phyloP scores from a whole-genome alignment of 2,888 invertebrate genomes.

The Smittia aterrima region DNA sequence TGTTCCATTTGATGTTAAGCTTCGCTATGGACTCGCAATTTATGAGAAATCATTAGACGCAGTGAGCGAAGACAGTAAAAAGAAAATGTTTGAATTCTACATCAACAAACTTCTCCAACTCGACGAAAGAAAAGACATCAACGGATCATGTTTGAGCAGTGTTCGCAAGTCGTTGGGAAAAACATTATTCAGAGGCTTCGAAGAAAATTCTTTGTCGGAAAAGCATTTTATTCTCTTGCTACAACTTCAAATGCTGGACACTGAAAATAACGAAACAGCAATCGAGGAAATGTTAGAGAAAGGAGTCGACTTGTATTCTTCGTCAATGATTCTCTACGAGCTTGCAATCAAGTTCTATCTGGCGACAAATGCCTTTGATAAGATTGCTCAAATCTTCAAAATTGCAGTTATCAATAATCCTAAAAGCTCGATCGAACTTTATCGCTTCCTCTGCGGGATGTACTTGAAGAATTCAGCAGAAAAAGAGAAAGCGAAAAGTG shows the following conservation, averaged over 20 bases:
- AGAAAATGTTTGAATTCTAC: conserved; percentile 11
- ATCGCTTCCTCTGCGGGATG: conserved; percentile 14
- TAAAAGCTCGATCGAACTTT: not conserved
- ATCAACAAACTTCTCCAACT: not conserved
- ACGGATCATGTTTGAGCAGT: not conserved
- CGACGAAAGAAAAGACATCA: not conserved
- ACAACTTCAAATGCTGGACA: not conserved
- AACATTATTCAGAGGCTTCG: not conserved
- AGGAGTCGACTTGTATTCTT: not conserved
- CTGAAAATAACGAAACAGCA: not conserved
- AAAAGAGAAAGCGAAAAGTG: not conserved
- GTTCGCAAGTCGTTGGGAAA: not conserved
- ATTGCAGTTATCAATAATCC: not conserved
- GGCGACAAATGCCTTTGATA: not conserved
- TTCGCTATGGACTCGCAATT: not conserved
- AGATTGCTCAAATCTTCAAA: conserved; percentile 5
- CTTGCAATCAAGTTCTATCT: not conserved
- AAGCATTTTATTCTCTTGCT: not conserved
- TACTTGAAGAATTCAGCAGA: not conserved
- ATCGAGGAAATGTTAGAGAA: conserved; percentile 28
- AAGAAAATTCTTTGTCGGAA: not conserved
- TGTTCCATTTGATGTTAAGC: not conserved
- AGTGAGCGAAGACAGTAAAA: not conserved
- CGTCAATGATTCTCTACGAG: conserved; percentile 1
- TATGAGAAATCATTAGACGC: conserved; percentile 11